These are phyloP conservation scores for Pseudonaja textilis DNA, from an alignment of 2,113 vertebrate species.

Conservation along the genomic window DNA sequence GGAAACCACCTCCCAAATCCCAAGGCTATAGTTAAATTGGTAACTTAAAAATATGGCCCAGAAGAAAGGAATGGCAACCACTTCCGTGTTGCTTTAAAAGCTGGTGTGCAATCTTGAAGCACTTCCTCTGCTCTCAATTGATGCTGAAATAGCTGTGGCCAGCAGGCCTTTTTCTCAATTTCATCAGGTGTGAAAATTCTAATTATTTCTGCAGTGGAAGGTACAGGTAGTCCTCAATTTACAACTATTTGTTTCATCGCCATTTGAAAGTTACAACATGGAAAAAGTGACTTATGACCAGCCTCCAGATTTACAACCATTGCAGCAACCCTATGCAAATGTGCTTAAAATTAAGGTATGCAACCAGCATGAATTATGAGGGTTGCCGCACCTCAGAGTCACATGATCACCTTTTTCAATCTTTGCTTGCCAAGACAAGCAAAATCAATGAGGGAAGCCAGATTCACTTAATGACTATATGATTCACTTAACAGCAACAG, in stretches of 20 bases:
- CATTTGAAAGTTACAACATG: background rate
- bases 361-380: background rate
- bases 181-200: background rate
- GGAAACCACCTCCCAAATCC: background rate
- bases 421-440: background rate
- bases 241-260: background rate
- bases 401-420: background rate
- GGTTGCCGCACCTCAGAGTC: background rate
- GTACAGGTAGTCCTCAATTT: background rate
- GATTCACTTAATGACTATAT: background rate
- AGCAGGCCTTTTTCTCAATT: background rate
- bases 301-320: background rate
- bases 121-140: background rate
- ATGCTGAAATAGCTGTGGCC: background rate
- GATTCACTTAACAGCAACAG: background rate
- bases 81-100: background rate
- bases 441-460: background rate
- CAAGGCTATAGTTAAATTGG: background rate
- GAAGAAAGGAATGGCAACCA: background rate
- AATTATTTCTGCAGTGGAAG: background rate
- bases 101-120: background rate
- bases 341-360: background rate
- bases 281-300: background rate
- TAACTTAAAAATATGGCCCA: background rate
- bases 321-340: background rate